A percentile compares a stretch with the other conserved stretches of the same genome.
These are phyloP conservation scores for Druon quercuslanigerum DNA, from an alignment of 1,140 invertebrate species.

Conservation along the genomic window DNA sequence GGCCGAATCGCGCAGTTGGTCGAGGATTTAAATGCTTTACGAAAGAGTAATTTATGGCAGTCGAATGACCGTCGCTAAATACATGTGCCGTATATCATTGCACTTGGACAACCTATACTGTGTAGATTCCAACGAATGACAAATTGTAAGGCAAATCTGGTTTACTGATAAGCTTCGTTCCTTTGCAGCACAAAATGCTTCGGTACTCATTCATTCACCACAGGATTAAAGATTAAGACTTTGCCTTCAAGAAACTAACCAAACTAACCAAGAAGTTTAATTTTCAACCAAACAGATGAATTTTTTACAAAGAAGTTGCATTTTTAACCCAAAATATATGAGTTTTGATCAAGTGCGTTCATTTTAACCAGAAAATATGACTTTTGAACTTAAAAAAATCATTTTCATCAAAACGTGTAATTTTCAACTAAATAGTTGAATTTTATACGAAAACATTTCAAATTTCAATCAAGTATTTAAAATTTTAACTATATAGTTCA, in stretches of 20 bases:
- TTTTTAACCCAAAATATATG: too few species aligned
- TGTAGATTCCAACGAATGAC: conserved; percentile 18
- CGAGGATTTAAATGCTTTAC: conserved; percentile 1
- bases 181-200: neutral
- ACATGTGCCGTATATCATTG: conserved; percentile 33
- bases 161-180: conserved; percentile 19
- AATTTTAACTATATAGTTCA: too few species aligned
- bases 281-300: too few species aligned
- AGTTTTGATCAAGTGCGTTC: too few species aligned
- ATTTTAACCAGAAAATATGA: too few species aligned
- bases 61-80: conserved; percentile 40
- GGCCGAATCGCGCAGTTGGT: conserved; percentile 39
- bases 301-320: too few species aligned
- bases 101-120: conserved; percentile 11
- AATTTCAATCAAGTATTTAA: too few species aligned
- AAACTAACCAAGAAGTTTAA: too few species aligned
- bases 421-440: too few species aligned
- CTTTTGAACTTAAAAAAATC: too few species aligned
- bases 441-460: too few species aligned
- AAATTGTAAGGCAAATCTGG: conserved; percentile 22
- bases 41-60: conserved; percentile 46
- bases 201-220: neutral
- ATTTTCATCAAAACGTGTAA: too few species aligned
- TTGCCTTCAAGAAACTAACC: neutral
- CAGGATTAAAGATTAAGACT: conserved; percentile 7